phyloP scores from a whole-genome alignment of 2,113 vertebrate species.

The Psammodynastes pulverulentus region DNA sequence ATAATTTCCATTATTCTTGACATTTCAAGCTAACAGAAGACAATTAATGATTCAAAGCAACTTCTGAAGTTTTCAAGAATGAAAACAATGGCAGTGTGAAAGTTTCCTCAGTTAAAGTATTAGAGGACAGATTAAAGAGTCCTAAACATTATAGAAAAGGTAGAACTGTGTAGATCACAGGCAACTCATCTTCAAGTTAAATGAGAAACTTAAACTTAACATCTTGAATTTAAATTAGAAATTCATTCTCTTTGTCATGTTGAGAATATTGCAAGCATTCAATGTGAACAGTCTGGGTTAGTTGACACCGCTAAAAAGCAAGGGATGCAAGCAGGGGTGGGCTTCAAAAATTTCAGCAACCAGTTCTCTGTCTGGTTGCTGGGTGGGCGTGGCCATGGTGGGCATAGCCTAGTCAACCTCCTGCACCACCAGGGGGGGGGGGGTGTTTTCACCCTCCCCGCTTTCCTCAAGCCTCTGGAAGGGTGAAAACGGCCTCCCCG shows the following conservation, averaged over 20 bases:
- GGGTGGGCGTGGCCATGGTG: no score
- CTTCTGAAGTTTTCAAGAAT: not conserved
- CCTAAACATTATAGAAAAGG: not conserved
- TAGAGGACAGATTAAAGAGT: not conserved
- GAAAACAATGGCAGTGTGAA: not conserved
- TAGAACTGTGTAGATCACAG: not conserved
- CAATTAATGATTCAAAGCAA: not conserved
- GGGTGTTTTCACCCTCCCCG: no score
- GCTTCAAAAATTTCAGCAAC: no score
- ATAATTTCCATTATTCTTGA: not conserved
- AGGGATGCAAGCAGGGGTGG: no score
- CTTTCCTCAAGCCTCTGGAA: no score
- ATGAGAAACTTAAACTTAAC: not conserved
- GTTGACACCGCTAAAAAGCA: not conserved
- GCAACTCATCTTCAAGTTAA: not conserved
- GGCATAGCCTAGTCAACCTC: no score
- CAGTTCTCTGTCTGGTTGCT: no score
- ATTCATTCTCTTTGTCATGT: not conserved
- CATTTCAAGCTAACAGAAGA: not conserved
- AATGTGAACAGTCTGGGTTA: not conserved
- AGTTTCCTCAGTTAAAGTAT: not conserved
- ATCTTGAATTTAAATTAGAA: not conserved
- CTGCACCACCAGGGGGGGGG: no score
- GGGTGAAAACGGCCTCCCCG: no score
- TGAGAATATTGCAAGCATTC: not conserved